Conservation (phyloP, 2,888 invertebrate species). For the Himalopsyche japonica region DNA sequence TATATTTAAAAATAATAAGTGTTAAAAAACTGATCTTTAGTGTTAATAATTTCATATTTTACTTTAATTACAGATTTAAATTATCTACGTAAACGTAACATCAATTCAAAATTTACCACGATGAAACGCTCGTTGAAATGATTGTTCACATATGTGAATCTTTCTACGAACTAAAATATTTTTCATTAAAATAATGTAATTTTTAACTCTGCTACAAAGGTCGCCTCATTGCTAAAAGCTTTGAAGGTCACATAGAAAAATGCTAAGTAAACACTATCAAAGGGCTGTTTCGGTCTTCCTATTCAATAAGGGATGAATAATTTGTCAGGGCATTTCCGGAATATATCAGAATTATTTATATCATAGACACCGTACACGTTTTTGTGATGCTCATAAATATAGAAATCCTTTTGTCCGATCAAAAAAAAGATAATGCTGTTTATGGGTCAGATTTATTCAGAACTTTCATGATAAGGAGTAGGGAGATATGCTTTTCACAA, state of each 20-base stretch:
- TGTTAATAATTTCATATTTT: too few species aligned
- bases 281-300: neutral
- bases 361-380: constrained; percentile 20
- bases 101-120: too few species aligned
- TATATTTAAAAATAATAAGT: too few species aligned
- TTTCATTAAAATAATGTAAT: neutral
- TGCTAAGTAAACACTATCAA: neutral
- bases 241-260: neutral
- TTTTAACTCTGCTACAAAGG: neutral
- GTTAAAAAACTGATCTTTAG: too few species aligned
- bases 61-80: too few species aligned
- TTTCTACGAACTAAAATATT: too few species aligned
- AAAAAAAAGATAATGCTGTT: neutral
- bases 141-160: too few species aligned
- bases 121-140: too few species aligned
- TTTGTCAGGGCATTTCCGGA: constrained; percentile 15
- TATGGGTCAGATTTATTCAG: neutral
- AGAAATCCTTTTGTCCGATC: neutral
- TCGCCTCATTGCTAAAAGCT: neutral
- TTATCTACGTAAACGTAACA: too few species aligned
- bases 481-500: neutral
- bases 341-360: constrained; percentile 28
- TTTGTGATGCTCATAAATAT: constrained; percentile 10
- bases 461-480: neutral
- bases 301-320: constrained; percentile 12